A percentile compares a stretch with the other conserved stretches of the same genome.
Conservation (phyloP, 2,888 invertebrate genomes). For the Pachydiplax longipennis region DNA sequence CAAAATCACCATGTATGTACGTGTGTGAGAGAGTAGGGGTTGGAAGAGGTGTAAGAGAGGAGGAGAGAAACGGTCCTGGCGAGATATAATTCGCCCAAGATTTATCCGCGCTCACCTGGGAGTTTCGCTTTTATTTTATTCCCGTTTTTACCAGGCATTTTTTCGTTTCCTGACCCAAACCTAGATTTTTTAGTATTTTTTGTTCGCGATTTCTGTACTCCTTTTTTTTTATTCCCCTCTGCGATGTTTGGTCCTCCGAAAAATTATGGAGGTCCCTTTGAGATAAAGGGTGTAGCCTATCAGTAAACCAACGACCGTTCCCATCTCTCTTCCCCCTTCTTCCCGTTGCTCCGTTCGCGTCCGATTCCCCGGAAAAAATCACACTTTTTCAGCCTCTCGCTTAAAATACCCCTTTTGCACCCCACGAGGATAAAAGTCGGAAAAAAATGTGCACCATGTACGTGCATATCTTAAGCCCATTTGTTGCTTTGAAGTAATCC, state of each 20-base stretch:
- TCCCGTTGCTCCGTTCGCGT: neutral
- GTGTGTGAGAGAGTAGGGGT: neutral
- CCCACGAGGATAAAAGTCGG: neutral
- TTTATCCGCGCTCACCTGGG: conserved; percentile 38
- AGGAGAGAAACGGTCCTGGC: conserved; percentile 28
- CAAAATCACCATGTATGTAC: neutral
- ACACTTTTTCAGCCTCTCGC: neutral
- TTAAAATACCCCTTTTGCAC: neutral
- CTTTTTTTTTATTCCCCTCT: conserved; percentile 15
- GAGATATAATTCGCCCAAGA: conserved; percentile 39
- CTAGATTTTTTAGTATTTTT: conserved; percentile 27
- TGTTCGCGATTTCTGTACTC: conserved; percentile 12
- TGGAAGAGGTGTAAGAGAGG: neutral
- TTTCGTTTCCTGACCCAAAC: conserved; percentile 39
- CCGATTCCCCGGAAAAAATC: conserved; percentile 18
- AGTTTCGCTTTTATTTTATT: conserved; percentile 23
- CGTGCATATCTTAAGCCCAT: neutral
- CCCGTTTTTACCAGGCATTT: conserved; percentile 4
- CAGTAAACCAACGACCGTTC: conserved; percentile 13
- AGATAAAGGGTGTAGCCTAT: conserved; percentile 37
- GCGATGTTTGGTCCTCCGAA: conserved; percentile 39
- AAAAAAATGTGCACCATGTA: neutral
- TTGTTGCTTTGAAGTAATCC: neutral
- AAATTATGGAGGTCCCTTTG: conserved; percentile 34
- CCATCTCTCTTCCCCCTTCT: neutral